Evolutionary conservation across 2,113 vertebrate species (phyloP).

Genomic region (Pseudopodoces humilis): DNA sequence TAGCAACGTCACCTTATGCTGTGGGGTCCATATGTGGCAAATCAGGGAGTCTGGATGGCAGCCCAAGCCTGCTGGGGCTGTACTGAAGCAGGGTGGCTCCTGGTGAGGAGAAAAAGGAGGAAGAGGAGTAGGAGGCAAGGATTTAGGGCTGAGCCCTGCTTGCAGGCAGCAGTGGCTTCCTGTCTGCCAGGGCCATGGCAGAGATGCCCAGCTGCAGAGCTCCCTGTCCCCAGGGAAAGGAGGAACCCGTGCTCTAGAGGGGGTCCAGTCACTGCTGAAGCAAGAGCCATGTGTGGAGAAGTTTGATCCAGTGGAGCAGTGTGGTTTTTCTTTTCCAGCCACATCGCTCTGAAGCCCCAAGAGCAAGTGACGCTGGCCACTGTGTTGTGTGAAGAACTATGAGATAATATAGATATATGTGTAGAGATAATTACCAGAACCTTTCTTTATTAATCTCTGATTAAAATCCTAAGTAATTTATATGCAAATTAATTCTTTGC

Average conservation of each 20-base stretch:
- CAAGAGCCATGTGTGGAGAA: fast-evolving
- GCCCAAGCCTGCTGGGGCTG: fast-evolving
- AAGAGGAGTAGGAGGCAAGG: neutral
- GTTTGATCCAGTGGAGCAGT: fast-evolving
- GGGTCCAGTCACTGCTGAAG: neutral
- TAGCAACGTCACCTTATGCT: neutral
- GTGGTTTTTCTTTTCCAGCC: neutral
- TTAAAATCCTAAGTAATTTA: slow-evolving; percentile 27
- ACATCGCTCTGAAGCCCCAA: neutral
- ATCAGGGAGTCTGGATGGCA: neutral
- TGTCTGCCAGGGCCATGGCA: neutral
- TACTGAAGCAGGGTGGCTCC: neutral
- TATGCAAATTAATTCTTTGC: neutral
- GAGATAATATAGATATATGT: neutral
- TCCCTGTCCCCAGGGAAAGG: neutral
- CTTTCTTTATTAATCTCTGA: slow-evolving; percentile 28
- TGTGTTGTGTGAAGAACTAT: neutral
- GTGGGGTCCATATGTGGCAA: fast-evolving
- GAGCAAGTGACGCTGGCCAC: neutral
- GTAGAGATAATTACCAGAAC: neutral
- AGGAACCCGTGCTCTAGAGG: fast-evolving
- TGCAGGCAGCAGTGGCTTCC: neutral
- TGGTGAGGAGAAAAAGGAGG: neutral
- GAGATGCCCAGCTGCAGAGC: neutral
- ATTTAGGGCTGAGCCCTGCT: neutral